Base-by-base conservation (phyloP, 2,888 invertebrate species). In the Hermaeophaga mercurialis region DNA sequence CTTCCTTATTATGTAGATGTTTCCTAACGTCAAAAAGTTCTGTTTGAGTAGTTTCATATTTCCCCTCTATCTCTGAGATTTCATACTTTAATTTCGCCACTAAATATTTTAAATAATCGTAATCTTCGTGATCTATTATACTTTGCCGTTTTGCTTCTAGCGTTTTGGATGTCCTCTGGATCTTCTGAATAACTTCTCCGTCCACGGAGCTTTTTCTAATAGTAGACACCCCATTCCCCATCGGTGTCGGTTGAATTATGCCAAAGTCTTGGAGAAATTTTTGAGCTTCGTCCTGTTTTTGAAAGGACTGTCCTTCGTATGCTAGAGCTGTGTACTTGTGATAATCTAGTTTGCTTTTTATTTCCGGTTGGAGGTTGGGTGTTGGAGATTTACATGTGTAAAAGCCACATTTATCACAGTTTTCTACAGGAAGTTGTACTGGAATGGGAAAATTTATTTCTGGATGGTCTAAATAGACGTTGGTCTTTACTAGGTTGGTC, bases 21-120 rank as follows among this genome's bases (percentile, higher is more conserved):
- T 83, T 81, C 64, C 80, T 80, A 24, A 84, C 79, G 24, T 81
- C 79, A 17, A 76, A 74, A 53, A 86, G 74, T 69, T 88, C 85
- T 1, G 80, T 77, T 57, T 83, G 82, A 34, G 83, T 73, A 9
- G 75, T 71, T 50, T 79, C 78, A 54, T 80, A 77, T 71, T 75
- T 78, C 67, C 70, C 79, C 72, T 80, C 83, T 72, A 80, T 72
- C 11, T 80, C 80, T 19, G 75, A 73, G 26, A 81, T 64, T 61
- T 82, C 82, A 49, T 74, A 75, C 62, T 79, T 76, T 45, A 83
- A 69, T 61, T 79, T 78, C 2, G 78, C 76, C 36, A 82, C 77
- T 2, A 56, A 8, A 18, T 18, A 9, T 61, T 74, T 76, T 54
- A 79, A 66, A 62, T 79, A 75, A 33, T 78, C 77, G 58, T 73